Percentiles rank a stretch among this genome's conserved stretches.
Conservation (phyloP, 2,113 vertebrate species). For the Tamias sibiricus region DNA sequence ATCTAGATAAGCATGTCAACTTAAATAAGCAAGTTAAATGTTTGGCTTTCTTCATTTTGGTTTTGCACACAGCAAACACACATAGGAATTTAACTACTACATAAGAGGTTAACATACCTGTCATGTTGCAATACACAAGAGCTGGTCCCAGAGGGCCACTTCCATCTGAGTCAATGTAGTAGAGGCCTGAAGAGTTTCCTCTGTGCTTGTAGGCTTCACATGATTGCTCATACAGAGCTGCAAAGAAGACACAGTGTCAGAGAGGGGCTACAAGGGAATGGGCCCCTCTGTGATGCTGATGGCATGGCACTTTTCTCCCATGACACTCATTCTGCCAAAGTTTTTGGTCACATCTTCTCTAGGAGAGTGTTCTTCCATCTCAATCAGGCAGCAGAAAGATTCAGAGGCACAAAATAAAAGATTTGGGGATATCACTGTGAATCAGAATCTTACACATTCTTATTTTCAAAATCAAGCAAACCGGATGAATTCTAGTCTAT, state of each 20-base stretch:
- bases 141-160: slow-evolving; percentile 92
- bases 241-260: slow-evolving; percentile 70
- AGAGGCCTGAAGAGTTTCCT: slow-evolving; percentile 92
- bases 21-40: neutral
- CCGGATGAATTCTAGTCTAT: neutral
- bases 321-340: neutral
- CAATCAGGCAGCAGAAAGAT: neutral
- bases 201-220: slow-evolving; percentile 95
- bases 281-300: slow-evolving; percentile 10
- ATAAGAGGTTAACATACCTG: slow-evolving; percentile 3
- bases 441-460: neutral
- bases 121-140: slow-evolving; percentile 64
- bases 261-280: neutral
- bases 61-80: neutral
- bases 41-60: neutral
- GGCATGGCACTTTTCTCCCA: neutral
- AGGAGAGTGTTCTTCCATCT: neutral
- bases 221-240: slow-evolving; percentile 93
- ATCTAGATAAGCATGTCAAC: neutral
- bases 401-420: neutral
- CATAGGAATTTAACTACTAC: no score
- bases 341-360: neutral
- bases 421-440: neutral
- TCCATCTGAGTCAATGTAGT: slow-evolving; percentile 93
- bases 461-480: neutral